Evolutionary conservation across 2,797 vertebrate species (phyloP).

Genomic region (Amblyraja radiata): DNA sequence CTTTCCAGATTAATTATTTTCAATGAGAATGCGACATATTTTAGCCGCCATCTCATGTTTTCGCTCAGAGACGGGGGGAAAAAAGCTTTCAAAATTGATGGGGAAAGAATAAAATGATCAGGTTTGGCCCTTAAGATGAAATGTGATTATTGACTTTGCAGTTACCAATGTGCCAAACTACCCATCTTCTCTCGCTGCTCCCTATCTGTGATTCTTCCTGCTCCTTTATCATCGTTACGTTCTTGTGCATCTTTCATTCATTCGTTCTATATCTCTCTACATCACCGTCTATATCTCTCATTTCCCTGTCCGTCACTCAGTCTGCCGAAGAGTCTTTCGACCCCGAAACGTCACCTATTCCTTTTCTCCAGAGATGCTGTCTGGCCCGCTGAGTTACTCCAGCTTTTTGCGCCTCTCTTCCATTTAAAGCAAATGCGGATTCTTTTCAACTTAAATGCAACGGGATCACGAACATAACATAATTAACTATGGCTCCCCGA

Average conservation of each 20-base stretch:
- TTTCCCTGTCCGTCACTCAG: no score
- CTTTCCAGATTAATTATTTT: background rate
- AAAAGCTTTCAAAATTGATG: background rate
- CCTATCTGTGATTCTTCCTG: no score
- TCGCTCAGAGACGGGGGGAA: background rate
- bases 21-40: background rate
- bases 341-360: no score
- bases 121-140: background rate
- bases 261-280: no score
- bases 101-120: background rate
- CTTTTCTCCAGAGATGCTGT: no score
- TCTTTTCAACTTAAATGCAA: background rate
- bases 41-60: background rate
- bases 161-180: background rate
- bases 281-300: no score
- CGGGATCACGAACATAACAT: background rate
- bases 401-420: no score
- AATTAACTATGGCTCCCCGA: background rate
- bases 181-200: no score
- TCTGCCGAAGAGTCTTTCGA: no score
- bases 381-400: no score
- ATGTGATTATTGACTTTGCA: background rate
- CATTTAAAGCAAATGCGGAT: background rate
- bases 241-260: no score
- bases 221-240: no score